Evolutionary conservation across 2,888 invertebrate species (phyloP), one percentile per base, ranked within the genome.

Genomic region (Caenorhabditis virilis): DNA sequence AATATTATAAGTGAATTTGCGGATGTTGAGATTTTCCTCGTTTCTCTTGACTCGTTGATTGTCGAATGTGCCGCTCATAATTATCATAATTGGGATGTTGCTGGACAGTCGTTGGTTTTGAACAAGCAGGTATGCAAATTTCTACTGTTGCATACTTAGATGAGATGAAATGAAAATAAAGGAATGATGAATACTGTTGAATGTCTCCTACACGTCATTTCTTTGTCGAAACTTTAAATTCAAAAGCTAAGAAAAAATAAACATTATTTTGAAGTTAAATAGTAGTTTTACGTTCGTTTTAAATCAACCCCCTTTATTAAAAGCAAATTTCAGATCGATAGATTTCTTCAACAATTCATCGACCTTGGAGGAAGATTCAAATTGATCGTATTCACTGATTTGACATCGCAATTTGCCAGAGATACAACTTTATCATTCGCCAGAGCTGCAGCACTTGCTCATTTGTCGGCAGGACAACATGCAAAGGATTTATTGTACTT

Each of bases 1-100:
- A 76, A 82, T 49, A 78, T 82, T 47, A 76, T 80, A 39, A 58
- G 69, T 20, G 82, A 82, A 46, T 82, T 82, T 58, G 82, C 82
- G 6, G 80, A 82, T 47, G 80, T 81, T 11, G 82, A 82, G 59
- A 78, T 82, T 27, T 82, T 82, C 51, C 51, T 82, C 36, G 79
- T 82, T 41, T 79, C 77, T 0, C 43, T 81, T 35, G 82, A 82
- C 67, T 77, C 77, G 25, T 47, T 82, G 35, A 61, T 82, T 23
- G 52, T 80, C 16, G 82, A 82, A 51, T 68, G 81, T 23, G 61
- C 73, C n/a, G 78, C 79, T 18, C 82, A 82, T 60, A 60, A 55
- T 35, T 82, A 82, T 59, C 82, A 82, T 60, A 80, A 82, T 46
- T 78, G 80, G 79, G 69, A 69, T 23, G 69, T 82, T 7, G 79